These are phyloP conservation scores for Ochropleura plecta DNA, from an alignment of 2,888 invertebrate species.

Conservation along the genomic window DNA sequence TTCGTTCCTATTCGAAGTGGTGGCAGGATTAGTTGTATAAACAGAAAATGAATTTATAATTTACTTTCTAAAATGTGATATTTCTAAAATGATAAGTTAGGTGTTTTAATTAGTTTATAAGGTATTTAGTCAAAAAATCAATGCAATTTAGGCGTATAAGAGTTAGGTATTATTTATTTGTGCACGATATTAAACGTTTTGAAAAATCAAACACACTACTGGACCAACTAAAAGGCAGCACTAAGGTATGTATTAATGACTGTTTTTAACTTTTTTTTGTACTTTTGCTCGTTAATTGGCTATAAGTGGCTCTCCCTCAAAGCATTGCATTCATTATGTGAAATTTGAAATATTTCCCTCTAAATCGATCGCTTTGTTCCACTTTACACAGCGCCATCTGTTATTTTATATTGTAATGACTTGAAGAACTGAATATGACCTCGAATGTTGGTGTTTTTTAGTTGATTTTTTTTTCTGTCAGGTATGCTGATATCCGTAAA, in stretches of 20 bases:
- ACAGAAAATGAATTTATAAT: constrained; percentile 62
- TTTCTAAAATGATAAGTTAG: constrained; percentile 66
- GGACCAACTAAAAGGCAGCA: constrained; percentile 36
- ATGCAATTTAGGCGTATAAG: constrained; percentile 79
- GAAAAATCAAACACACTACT: constrained; percentile 26
- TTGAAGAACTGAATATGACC: constrained; percentile 5
- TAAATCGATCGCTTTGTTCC: background rate
- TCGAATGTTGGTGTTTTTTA: background rate
- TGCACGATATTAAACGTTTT: constrained; percentile 42
- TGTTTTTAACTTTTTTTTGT: background rate
- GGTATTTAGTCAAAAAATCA: constrained; percentile 81
- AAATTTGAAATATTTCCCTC: background rate
- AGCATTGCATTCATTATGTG: background rate
- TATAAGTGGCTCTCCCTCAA: background rate
- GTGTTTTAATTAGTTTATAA: constrained; percentile 74
- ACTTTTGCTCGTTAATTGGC: background rate
- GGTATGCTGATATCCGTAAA: background rate
- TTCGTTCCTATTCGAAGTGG: constrained; percentile 87
- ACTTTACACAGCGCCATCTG: constrained; percentile 48
- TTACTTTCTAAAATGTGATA: constrained; percentile 84
- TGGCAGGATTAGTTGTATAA: constrained; percentile 85
- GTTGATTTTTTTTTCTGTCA: background rate
- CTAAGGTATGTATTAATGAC: constrained; percentile 52
- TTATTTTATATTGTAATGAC: background rate
- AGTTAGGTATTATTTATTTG: constrained; percentile 63